Evolutionary conservation across 2,888 invertebrate species (phyloP), one percentile per base, ranked within the genome.

Genomic region (Alentia gelatinosa): DNA sequence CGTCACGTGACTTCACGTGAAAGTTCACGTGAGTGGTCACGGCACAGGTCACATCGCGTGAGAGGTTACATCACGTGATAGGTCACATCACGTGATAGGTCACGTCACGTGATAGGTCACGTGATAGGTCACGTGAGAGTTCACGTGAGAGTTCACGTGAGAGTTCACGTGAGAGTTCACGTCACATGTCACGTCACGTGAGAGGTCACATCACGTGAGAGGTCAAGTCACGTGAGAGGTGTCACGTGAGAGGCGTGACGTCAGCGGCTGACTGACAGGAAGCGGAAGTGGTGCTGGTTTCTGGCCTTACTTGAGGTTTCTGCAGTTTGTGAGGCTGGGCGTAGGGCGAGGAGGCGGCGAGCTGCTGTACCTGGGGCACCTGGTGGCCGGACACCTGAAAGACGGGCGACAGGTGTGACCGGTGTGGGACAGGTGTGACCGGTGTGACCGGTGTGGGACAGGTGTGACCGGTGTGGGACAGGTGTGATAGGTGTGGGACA

Each of bases 261-360:
- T 12, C 35, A 15, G n/a, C 9, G 35, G 5, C 75, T 12, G 9
- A 84, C 39, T 84, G 84, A 84, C 84, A 84, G 84, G 84, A 84
- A 84, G 84, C 84, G 26, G 40, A 12, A 15, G 40, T 26, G 79
- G 84, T 40, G 84, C 40, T 84, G 79, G 35, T 35, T 7, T 47
- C 68, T 26, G 84, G 84, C 84, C 84, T 84, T 84, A 84, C 84
- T 84, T 84, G 40, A 26, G 84, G 84, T 30, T 84, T 7, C 47
- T 84, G 84, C 4, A 93, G 97, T 95, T 97, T 97, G 95, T 97
- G 97, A 89, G 97, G 97, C 94, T 97, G 97, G 93, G 97, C 97
- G 97, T 97, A 97, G 90, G 97, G 97, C 75, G 97, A 97, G 33
- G 88, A 97, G n/a, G 56, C 63, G 5, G 23, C 56, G 9, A 37